Evolutionary conservation across 2,113 vertebrate genomes (phyloP), one percentile per base, ranked within the genome.

Genomic region (Cephalopholis sonnerati): DNA sequence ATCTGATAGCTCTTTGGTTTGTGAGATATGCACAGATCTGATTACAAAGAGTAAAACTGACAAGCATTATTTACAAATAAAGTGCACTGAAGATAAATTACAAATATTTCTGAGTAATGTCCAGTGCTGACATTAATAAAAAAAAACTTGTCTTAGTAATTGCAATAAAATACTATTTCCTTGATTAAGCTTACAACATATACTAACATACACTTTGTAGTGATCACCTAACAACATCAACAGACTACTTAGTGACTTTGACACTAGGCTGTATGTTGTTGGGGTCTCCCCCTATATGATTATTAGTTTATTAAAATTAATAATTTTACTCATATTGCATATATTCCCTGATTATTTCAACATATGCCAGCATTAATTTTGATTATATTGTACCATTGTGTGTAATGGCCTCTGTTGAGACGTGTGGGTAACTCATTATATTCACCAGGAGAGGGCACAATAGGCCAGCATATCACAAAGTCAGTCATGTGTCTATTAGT

Each of bases 381-480:
- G n/a, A 25, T 32, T 25, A 13, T 8, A 41, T 12, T 27, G 54
- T 8, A 27, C 2, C 3, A 18, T 4, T 48, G 5, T 25, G 25
- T 64, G 24, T 20, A 48, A 25, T 12, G 7, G 0, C 46, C 48
- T 36, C n/a, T n/a, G 2, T 27, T 50, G 18, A 70, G 4, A 58
- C 16, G 9, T 53, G 8, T 32, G 22, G 5, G 15, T 16, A 20
- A n/a, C 8, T 2, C 17, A 24, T n/a, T 3, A 58, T 7, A 29
- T 73, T 2, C 10, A 41, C 80, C 89, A 76, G 65, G 1, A 82
- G 91, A 84, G 70, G 87, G 81, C 68, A 61, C 46, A 10, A 29
- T 29, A 66, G 22, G 65, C 58, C 64, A 86, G 48, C 55, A 27
- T 3, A 27, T 67, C 3, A 13, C 18, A 53, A 6, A 55, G 17